Evolutionary conservation across 2,797 vertebrate species (phyloP).

Genomic region (Octomys mimax): DNA sequence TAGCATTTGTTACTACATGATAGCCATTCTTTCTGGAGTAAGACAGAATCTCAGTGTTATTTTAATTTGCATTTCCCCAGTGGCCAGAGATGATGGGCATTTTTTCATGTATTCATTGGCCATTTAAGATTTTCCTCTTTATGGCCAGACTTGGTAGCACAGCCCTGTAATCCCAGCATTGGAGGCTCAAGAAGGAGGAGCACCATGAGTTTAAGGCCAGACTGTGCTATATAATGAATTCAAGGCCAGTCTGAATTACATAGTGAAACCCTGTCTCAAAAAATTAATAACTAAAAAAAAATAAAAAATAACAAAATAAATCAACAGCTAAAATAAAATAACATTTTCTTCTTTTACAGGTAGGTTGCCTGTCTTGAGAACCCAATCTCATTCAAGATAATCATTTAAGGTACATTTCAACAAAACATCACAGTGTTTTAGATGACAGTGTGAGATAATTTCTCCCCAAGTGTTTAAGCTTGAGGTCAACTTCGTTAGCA

Average conservation of each 20-base stretch:
- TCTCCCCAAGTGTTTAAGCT: not conserved
- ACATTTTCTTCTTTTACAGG: not conserved
- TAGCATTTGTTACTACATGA: not conserved
- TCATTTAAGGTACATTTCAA: slow-evolving; percentile 26
- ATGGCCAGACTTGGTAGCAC: not conserved
- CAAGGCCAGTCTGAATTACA: not conserved
- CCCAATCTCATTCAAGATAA: slow-evolving; percentile 1
- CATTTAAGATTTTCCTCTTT: not conserved
- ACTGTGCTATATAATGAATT: not conserved
- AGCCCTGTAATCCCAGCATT: not conserved
- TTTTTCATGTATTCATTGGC: not conserved
- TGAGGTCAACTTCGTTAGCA: not conserved
- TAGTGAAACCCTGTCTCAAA: not conserved
- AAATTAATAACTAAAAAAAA: not conserved
- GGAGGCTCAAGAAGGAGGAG: not conserved
- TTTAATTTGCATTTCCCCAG: not conserved
- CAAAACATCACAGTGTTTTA: slow-evolving; percentile 8
- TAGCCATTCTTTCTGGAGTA: not conserved
- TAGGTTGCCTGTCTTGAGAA: slow-evolving; percentile 18
- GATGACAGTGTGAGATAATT: not conserved
- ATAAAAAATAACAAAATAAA: not conserved
- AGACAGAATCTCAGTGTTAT: not conserved
- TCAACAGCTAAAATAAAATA: not conserved
- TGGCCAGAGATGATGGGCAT: not conserved
- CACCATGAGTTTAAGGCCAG: not conserved